Percentiles rank a stretch among this genome's conserved stretches.
phyloP scores from a whole-genome alignment of 2,888 invertebrate species.

The Rhabditophanes sp. region DNA sequence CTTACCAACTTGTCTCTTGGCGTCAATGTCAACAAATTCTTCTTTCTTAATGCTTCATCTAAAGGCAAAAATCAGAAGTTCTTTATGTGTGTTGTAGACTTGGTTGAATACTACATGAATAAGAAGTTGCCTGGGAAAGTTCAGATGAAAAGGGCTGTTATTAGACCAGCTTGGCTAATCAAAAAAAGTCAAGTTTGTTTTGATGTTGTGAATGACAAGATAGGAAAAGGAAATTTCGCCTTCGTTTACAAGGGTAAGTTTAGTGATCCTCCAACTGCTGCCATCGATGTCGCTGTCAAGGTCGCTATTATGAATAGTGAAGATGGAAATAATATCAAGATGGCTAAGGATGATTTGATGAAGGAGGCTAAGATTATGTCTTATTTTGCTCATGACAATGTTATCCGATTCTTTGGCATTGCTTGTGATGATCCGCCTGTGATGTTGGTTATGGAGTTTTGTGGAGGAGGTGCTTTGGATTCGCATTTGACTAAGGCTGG shows the following conservation, averaged over 20 bases:
- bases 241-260: constrained; percentile 5
- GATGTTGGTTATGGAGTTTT: constrained; percentile 96
- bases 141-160: constrained; percentile 8
- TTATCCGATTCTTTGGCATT: constrained; percentile 54
- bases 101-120: constrained; percentile 15
- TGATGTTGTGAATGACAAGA: constrained; percentile 10
- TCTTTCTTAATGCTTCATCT: constrained; percentile 3
- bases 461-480: constrained; percentile 45
- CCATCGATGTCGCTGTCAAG: constrained; percentile 6
- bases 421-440: constrained; percentile 84
- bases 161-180: constrained; percentile 18
- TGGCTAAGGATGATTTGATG: constrained; percentile 3
- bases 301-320: background rate
- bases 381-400: constrained; percentile 5
- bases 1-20: constrained; percentile 7
- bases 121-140: constrained; percentile 10
- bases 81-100: constrained; percentile 8
- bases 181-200: constrained; percentile 16
- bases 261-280: constrained; percentile 9
- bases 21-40: constrained; percentile 3
- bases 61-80: constrained; percentile 1
- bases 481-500: constrained; percentile 11
- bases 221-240: no score
- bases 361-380: constrained; percentile 6
- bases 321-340: constrained; percentile 1